Conservation (phyloP, 2,113 vertebrate species). For the Rattus rattus region DNA sequence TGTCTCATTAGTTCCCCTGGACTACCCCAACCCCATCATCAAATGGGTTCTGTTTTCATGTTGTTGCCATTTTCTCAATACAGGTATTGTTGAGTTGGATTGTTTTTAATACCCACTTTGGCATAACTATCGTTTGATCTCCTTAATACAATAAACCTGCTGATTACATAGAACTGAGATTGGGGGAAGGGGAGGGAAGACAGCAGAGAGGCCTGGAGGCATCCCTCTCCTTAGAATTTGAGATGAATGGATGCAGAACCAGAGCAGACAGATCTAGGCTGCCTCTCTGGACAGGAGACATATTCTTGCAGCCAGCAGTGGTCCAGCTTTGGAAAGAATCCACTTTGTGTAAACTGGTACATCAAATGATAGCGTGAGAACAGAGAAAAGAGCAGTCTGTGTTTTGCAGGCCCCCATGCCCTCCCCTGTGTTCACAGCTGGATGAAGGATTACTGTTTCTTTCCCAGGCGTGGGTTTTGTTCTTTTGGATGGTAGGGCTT, state of each 20-base stretch:
- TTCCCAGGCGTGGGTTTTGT: not conserved
- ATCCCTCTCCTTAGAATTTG: not conserved
- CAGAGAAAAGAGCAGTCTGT: not conserved
- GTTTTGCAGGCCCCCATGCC: fast-evolving
- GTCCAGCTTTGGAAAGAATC: not conserved
- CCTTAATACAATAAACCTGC: slow-evolving; percentile 33
- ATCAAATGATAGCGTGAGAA: not conserved
- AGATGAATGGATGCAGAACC: not conserved
- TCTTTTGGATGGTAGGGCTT: not conserved
- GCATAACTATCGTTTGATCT: slow-evolving; percentile 59
- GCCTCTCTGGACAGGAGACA: not conserved
- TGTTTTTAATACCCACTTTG: slow-evolving; percentile 25
- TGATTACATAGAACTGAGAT: not conserved
- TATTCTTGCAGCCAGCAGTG: not conserved
- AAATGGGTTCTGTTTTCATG: slow-evolving; percentile 21
- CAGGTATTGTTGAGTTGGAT: slow-evolving; percentile 44
- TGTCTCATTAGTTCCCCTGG: slow-evolving; percentile 34
- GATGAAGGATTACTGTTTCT: not conserved
- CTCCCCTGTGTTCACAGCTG: not conserved
- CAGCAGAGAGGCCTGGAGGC: not conserved
- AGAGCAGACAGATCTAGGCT: not conserved
- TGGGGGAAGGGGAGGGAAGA: not conserved
- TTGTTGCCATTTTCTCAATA: slow-evolving; percentile 62
- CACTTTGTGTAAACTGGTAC: not conserved
- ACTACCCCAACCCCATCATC: slow-evolving; percentile 43